Evolutionary conservation across 2,888 invertebrate species (phyloP), one percentile per base, ranked within the genome.

Genomic region (Rhogogaster chlorosoma): DNA sequence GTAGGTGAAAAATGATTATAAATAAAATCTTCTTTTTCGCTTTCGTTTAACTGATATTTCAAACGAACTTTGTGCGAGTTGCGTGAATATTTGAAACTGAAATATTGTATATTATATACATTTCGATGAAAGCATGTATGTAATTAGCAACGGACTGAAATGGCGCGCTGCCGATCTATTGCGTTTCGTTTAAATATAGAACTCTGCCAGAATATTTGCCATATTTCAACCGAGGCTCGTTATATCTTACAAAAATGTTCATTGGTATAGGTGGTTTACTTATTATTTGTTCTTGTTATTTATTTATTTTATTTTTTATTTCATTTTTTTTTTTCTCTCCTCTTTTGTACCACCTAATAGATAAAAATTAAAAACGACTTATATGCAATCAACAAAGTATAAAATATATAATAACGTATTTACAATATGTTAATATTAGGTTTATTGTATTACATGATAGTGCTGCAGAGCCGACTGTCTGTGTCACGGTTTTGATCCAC

Each of bases 351-450:
- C 84, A 84, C n/a, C 49, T 73, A n/a, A n/a, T n/a, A 18, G 29
- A 71, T 49, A 85, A 82, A 85, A 88, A 85, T 86, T 83, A 38
- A 84, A 87, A 88, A 87, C 85, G 86, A 87, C 86, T 85, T 87
- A 86, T 86, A 84, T 87, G 86, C 87, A 87, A 88, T 87, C 87
- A 88, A 88, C 87, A 86, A 88, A 88, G 89, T 89, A 89, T 88
- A 88, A 87, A 88, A 89, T 88, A 88, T 53, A 73, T 88, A 87
- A 87, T 88, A 88, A 89, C 87, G 87, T 87, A 89, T 89, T 88
- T 88, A 88, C 88, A 88, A 88, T 87, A 86, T 87, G 85, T 88
- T 88, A 88, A 88, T 87, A 86, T 87, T 87, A 84, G 84, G 86
- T 86, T 87, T 84, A 78, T 83, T 83, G 83, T 86, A 86, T 78